Evolutionary conservation across 2,113 vertebrate genomes (phyloP).

Genomic region (Parus major): DNA sequence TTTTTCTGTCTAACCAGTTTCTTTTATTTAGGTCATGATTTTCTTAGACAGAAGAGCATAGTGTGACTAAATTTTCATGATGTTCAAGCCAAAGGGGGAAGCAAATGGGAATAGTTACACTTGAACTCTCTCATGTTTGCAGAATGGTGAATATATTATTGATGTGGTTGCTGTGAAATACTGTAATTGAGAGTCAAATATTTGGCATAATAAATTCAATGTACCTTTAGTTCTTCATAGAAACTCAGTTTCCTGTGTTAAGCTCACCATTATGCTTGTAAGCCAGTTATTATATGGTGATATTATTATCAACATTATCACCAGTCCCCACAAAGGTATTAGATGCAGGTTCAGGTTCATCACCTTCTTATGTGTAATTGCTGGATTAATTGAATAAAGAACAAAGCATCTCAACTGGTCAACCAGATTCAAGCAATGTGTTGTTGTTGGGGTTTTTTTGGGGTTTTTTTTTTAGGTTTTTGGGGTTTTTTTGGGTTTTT

Average conservation of each 20-base stretch:
- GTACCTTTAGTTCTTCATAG: background rate
- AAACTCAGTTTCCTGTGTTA: background rate
- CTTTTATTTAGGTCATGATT: background rate
- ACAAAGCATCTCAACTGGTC: background rate
- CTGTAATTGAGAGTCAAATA: background rate
- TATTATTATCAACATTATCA: too few species aligned
- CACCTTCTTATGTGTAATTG: background rate
- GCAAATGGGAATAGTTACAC: background rate
- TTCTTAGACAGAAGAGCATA: background rate
- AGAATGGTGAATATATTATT: background rate
- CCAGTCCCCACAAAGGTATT: background rate
- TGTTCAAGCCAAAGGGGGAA: background rate
- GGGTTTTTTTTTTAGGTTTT: too few species aligned
- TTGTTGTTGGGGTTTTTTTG: too few species aligned
- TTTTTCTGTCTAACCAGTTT: background rate
- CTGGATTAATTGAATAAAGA: background rate
- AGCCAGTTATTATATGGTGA: background rate
- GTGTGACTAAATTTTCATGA: background rate
- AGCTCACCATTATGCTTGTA: background rate
- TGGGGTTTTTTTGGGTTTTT: background rate
- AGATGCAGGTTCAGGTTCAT: background rate
- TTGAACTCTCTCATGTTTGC: background rate
- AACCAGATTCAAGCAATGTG: background rate
- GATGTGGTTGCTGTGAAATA: background rate
- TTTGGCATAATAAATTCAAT: background rate